Evolutionary conservation across 2,797 vertebrate genomes (phyloP), one percentile per base, ranked within the genome.

Genomic region (Cynodonichthys magdalenae): DNA sequence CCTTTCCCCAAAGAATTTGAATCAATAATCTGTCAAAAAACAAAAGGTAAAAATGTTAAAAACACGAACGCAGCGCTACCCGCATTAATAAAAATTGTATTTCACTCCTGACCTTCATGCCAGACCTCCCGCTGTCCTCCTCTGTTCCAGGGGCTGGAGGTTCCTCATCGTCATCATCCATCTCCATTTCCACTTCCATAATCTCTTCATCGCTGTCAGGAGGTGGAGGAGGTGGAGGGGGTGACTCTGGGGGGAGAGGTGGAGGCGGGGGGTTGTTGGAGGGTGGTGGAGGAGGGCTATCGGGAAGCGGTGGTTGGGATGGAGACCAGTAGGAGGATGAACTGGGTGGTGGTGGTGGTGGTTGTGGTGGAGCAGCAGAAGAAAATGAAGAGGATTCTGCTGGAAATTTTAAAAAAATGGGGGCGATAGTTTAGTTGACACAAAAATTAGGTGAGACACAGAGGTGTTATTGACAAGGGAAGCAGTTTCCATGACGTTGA

Each of bases 111-210:
- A 98, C 97, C 93, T 95, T 96, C 20, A 78, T 80, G 66, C 79
- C 59, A 47, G 74, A 82, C 51, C 81, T 87, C 58, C 91, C 81
- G 12, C 84, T 87, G 0, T 96, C 94, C 41, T 97, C 96, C 79
- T 99, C 97, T 0, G 96, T 98, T 79, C 97, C 97, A 0, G 97
- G 97, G 0, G 96, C 96, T 1, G 97, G 97, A 0, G 97, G 96
- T 75, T 99, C 97, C 50, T 95, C 93, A 6, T 95, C 95, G 19
- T 97, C 97, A 78, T 98, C 96, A 75, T 99, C 96, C 97, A 99
- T 98, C 86, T 99, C 96, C 97, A 99, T 99, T 86, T 99, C 97
- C 57, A 98, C 97, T 83, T 98, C 97, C 87, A 98, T 95, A 49
- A 98, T 99, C 81, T 99, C 97, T 0, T 93, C 91, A 0, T 98